A percentile compares a stretch with the other conserved stretches of the same genome.
Conservation (phyloP, 1,140 invertebrate genomes). For the Orussus abietinus region DNA sequence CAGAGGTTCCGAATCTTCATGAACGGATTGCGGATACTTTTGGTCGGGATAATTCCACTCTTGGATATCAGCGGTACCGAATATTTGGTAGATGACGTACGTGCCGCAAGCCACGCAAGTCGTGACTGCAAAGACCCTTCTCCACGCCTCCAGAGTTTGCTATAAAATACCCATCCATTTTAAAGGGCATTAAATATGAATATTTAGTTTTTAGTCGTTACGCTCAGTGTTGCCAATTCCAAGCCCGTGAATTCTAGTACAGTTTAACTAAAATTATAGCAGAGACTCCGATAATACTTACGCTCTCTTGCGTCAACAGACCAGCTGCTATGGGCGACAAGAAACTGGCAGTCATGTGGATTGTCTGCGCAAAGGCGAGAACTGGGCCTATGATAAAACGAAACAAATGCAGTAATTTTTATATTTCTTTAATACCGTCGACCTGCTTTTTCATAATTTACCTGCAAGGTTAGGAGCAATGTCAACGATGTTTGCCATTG, state of each 20-base stretch:
- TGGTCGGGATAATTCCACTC: conserved; percentile 59
- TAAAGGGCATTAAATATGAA: conserved; percentile 1
- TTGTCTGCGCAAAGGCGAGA: conserved; percentile 70
- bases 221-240: neutral
- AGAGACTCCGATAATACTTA: conserved; percentile 38
- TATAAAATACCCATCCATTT: conserved; percentile 28
- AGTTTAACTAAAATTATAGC: neutral
- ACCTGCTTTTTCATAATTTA: conserved; percentile 20
- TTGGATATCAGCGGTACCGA: conserved; percentile 63
- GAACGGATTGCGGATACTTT: conserved; percentile 39
- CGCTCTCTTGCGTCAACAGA: conserved; percentile 55
- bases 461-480: conserved; percentile 69
- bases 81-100: conserved; percentile 67
- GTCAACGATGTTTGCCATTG: conserved; percentile 74
- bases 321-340: conserved; percentile 64
- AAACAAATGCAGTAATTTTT: conserved; percentile 2
- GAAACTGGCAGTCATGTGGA: conserved; percentile 73
- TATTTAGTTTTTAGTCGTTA: neutral
- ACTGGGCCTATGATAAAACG: conserved; percentile 56
- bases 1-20: conserved; percentile 43
- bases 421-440: conserved; percentile 1
- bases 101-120: conserved; percentile 63
- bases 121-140: conserved; percentile 66
- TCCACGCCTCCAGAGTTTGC: conserved; percentile 66
- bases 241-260: neutral